phyloP scores from a whole-genome alignment of 2,888 invertebrate genomes.

The Tenthredo amoena region DNA sequence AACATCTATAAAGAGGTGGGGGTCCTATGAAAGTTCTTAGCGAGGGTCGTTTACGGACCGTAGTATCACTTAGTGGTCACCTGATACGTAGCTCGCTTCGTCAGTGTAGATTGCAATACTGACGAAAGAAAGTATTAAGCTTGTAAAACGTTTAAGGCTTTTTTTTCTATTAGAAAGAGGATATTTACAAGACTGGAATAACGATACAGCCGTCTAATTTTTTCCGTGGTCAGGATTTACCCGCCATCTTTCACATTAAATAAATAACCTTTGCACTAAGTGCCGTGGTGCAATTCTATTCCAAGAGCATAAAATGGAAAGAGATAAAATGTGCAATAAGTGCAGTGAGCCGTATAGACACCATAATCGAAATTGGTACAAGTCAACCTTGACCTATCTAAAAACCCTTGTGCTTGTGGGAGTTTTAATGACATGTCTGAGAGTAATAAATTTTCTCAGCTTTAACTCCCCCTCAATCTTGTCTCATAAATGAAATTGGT shows the following conservation, averaged over 20 bases:
- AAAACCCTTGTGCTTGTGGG: not conserved
- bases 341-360: not conserved
- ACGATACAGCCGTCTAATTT: not conserved
- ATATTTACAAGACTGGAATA: not conserved
- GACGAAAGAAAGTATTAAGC: not conserved
- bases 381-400: not conserved
- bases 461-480: not conserved
- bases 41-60: not conserved
- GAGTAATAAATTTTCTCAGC: constrained; percentile 5
- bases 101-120: not conserved
- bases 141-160: not conserved
- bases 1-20: not conserved
- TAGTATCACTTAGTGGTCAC: constrained; percentile 26
- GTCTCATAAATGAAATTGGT: constrained; percentile 40
- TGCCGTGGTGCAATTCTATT: not conserved
- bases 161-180: not conserved
- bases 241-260: not conserved
- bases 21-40: not conserved
- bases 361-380: not conserved
- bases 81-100: constrained; percentile 20
- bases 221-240: not conserved
- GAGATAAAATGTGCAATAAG: not conserved
- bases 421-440: constrained; percentile 6
- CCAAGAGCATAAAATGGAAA: not conserved
- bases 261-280: not conserved